Base-by-base conservation (phyloP, 30 jellyfish, hydroid and myxozoan genomes). In the Turritopsis rubra region DNA sequence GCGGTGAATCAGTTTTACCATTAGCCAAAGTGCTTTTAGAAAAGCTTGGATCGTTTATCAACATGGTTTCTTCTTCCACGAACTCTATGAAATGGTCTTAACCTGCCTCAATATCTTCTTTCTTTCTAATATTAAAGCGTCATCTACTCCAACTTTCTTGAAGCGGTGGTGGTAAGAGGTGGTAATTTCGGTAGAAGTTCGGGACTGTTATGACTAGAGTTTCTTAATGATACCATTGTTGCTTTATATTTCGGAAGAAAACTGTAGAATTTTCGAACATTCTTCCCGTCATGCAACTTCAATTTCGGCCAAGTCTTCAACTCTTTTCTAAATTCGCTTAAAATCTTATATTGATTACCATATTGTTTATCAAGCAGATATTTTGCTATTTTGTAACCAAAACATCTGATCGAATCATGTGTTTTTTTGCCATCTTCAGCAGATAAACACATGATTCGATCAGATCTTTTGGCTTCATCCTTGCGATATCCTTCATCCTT, bases 381-480 rank as follows among this genome's bases (percentile, higher is more conserved):
- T 71, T 18, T 71, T 19, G 80, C 80, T 71, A 16, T 71, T 23
- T 19, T 28, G 23, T 71, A 72, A n/a, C n/a, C n/a, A n/a, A n/a
- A n/a, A n/a, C n/a, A n/a, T n/a, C n/a, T n/a, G n/a, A n/a, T n/a
- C n/a, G n/a, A n/a, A n/a, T n/a, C n/a, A n/a, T n/a, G n/a, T n/a
- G n/a, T n/a, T 19, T 30, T 0, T 72, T 72, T 25, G 24, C 19
- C 80, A 19, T 24, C 80, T 72, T n/a, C n/a, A 30, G 80, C 21
- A 72, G 80, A 72, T 72, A 25, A 18, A 19, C 30, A 25, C 80
- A 72, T 30, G 28, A 72, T 30, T 72, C 1, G 24, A 25, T 0
- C 24, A 72, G 80, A 19, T 71, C 80, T 23, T 1, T 72, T n/a
- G n/a, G n/a, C 80, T 30, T 72, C 80, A 72, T 72, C 80, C 28